Conservation (phyloP, 2,113 vertebrate genomes). For the Otocyon megalotis region DNA sequence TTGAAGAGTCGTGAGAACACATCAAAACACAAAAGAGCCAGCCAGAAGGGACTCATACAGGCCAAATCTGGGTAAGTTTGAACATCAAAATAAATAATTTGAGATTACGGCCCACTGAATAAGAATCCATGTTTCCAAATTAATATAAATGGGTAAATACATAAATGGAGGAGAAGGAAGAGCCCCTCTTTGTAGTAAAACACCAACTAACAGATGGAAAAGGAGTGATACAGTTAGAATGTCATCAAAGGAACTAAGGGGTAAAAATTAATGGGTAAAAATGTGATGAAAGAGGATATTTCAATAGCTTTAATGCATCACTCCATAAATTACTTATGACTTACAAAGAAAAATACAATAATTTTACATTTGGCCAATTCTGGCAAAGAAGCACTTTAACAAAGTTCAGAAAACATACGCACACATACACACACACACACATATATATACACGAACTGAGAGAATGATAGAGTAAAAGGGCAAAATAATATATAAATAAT, state of each 20-base stretch:
- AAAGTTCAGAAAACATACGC: not conserved
- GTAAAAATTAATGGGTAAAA: not conserved
- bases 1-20: not conserved
- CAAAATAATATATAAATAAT: not conserved
- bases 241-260: not conserved
- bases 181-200: not conserved
- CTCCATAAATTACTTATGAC: not conserved
- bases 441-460: not conserved
- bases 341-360: slow-evolving; percentile 25
- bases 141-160: not conserved
- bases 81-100: not conserved
- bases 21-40: not conserved
- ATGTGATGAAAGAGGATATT: not conserved
- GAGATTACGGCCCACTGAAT: not conserved
- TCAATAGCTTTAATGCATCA: not conserved
- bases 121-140: slow-evolving; percentile 33
- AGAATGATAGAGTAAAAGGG: not conserved
- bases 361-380: not conserved
- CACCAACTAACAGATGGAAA: not conserved
- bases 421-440: not conserved
- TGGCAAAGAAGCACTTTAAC: not conserved
- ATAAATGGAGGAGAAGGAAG: not conserved
- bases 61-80: not conserved
- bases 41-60: not conserved
- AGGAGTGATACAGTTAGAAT: not conserved